Base-by-base conservation (phyloP, 37 sponge, comb jelly and placozoan species). In the Petrosia ficiformis region DNA sequence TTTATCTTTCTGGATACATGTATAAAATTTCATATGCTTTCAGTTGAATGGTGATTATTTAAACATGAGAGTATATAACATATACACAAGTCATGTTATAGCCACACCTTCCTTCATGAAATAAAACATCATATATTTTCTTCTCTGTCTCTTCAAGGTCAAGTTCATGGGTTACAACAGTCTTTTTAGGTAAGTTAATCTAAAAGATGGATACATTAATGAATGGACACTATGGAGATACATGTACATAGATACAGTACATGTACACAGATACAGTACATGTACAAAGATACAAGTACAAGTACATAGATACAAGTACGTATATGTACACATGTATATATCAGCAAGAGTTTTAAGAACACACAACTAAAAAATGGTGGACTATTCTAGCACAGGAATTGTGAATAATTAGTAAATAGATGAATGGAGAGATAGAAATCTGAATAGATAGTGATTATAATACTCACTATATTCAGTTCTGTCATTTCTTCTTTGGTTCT, bases 131-230 rank as follows among this genome's bases (percentile, higher is more conserved):
- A 67, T 87, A 79, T 16, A 86, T 38, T 0, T 26, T 44, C 59
- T 72, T 71, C 42, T 92, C 92, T 43, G 71, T 77, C 0, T 29
- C 57, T 19, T 39, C 33, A 21, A 92, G 77, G 3, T 36, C 25
- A 34, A 92, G 43, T 25, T 28, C 25, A 57, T 92, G 88, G 8
- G 54, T 65, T 32, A 71, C 38, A 2, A 87, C 66, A 10, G 54
- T 24, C 57, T 71, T 87, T 59, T 74, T 37, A 32, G 92, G 87
- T 44, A 92, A 81, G 31, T 72, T 67, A n/a, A 78, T 65, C 73
- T 76, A 48, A 48, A 48, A 48, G 8, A 48, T 14, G 14, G 14
- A 48, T 19, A 48, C 8, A 19, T 19, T n/a, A n/a, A n/a, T n/a
- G n/a, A n/a, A n/a, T n/a, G n/a, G n/a, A n/a, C n/a, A n/a, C n/a